Evolutionary conservation across 2,888 invertebrate genomes (phyloP).

Genomic region (Graphium colonna): DNA sequence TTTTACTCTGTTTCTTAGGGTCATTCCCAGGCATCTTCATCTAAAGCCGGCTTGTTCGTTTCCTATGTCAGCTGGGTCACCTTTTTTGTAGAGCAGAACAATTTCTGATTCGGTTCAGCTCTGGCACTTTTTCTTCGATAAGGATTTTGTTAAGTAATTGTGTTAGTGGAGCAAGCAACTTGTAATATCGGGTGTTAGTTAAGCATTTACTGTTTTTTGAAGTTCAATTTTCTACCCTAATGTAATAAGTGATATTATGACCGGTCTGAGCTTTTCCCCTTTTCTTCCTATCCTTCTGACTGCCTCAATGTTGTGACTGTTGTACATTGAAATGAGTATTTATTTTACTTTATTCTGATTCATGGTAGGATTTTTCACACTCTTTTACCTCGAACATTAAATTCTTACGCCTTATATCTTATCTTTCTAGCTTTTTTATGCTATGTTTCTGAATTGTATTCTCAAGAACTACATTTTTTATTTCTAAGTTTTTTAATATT

Average conservation of each 20-base stretch:
- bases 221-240: too few species aligned
- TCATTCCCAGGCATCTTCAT: too few species aligned
- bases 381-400: neutral
- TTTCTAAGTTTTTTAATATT: neutral
- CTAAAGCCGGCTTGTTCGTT: too few species aligned
- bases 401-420: neutral
- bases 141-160: too few species aligned
- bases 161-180: too few species aligned
- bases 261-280: slow-evolving; percentile 24
- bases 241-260: slow-evolving; percentile 27
- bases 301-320: slow-evolving; percentile 22
- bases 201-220: neutral
- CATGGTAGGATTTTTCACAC: neutral
- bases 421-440: neutral
- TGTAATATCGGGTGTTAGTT: too few species aligned
- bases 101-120: too few species aligned
- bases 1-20: too few species aligned
- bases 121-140: too few species aligned
- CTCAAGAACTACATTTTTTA: neutral
- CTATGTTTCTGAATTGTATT: neutral
- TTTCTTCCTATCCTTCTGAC: slow-evolving; percentile 30
- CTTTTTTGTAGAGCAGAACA: too few species aligned
- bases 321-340: too few species aligned
- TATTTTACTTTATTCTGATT: neutral
- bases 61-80: too few species aligned